Evolutionary conservation across 2,113 vertebrate genomes (phyloP).

Genomic region (Carettochelys insculpta): DNA sequence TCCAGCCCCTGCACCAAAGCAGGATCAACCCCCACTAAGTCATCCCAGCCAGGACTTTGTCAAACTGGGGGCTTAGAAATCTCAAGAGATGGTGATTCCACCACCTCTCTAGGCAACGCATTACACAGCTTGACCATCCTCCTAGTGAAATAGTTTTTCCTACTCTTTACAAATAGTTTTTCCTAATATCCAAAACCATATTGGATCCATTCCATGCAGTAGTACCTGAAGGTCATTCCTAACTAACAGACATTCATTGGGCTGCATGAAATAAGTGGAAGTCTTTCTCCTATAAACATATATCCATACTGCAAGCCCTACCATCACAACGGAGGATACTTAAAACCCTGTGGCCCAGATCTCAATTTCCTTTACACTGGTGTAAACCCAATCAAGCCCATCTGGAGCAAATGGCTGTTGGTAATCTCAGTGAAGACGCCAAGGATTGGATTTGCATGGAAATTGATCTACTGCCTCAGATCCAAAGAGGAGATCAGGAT

Average conservation of each 20-base stretch:
- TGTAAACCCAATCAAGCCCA: not conserved
- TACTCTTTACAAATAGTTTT: too few relatives aligned
- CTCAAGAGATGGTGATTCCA: too few relatives aligned
- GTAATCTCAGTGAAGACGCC: not conserved
- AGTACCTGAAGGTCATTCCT: not conserved
- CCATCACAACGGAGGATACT: not conserved
- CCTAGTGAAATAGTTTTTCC: too few relatives aligned
- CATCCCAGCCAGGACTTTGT: too few relatives aligned
- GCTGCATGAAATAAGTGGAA: not conserved
- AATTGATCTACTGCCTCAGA: not conserved
- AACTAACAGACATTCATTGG: not conserved
- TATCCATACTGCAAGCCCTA: not conserved
- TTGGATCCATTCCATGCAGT: too few relatives aligned
- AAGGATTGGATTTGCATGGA: not conserved
- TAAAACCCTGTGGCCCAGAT: not conserved
- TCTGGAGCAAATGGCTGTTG: not conserved
- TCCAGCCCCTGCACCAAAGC: too few relatives aligned
- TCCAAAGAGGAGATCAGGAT: not conserved
- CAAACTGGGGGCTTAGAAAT: too few relatives aligned
- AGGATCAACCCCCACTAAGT: too few relatives aligned
- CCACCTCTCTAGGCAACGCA: too few relatives aligned
- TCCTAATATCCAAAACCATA: too few relatives aligned
- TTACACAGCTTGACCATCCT: too few relatives aligned
- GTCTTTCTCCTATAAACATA: not conserved
- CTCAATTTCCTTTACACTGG: not conserved